phyloP scores from a whole-genome alignment of 2,888 invertebrate species.

The Caenorhabditis virilis region DNA sequence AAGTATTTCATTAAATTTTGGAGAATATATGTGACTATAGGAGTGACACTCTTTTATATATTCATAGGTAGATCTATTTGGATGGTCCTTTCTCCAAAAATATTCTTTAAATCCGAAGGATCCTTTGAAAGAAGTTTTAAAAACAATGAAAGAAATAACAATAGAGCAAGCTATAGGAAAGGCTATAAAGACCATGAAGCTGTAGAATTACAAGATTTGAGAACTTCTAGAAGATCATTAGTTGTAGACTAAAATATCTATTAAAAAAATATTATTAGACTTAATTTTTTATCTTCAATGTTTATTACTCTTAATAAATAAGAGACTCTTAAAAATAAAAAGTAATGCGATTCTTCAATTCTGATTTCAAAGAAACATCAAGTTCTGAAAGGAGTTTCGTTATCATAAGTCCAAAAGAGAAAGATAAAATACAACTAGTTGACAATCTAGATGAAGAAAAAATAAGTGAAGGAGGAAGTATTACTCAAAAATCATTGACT shows the following conservation, averaged over 20 bases:
- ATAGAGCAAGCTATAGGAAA: slow-evolving; percentile 5
- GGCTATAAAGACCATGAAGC: background rate
- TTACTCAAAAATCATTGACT: slow-evolving; percentile 4
- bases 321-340: slow-evolving; percentile 7
- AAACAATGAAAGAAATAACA: slow-evolving; percentile 8
- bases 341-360: slow-evolving; percentile 19
- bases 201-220: background rate
- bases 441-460: slow-evolving; percentile 9
- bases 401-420: slow-evolving; percentile 24
- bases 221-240: slow-evolving; percentile 5
- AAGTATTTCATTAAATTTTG: slow-evolving; percentile 34
- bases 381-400: too few relatives aligned
- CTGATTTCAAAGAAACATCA: too few relatives aligned
- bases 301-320: slow-evolving; percentile 6
- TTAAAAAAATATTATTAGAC: slow-evolving; percentile 1
- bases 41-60: slow-evolving; percentile 38
- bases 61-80: slow-evolving; percentile 39
- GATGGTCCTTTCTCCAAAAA: slow-evolving; percentile 22
- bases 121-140: too few relatives aligned
- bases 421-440: slow-evolving; percentile 25
- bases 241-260: slow-evolving; percentile 11
- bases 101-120: slow-evolving; percentile 9
- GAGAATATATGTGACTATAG: slow-evolving; percentile 46
- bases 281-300: slow-evolving; percentile 6
- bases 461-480: slow-evolving; percentile 17